Evolutionary conservation across 2,113 vertebrate species (phyloP).

Genomic region (Herpetotheres cachinnans): DNA sequence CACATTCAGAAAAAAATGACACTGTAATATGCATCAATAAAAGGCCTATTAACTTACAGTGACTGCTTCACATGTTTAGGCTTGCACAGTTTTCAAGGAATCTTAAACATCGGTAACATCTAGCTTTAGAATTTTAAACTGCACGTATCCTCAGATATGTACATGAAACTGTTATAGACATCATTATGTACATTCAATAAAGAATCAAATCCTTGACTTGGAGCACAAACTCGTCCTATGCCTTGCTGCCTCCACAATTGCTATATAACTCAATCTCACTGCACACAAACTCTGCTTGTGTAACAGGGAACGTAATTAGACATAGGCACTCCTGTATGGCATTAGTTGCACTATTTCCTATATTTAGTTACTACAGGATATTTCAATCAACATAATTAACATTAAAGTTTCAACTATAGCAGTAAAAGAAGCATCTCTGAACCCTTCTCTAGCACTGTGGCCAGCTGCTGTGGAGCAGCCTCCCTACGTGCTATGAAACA

Average conservation of each 20-base stretch:
- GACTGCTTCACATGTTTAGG: constrained; percentile 40
- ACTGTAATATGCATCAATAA: background rate
- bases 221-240: background rate
- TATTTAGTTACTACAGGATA: background rate
- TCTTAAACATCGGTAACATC: background rate
- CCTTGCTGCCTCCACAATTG: background rate
- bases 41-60: constrained; percentile 13
- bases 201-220: background rate
- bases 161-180: constrained; percentile 9
- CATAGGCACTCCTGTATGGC: background rate
- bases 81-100: background rate
- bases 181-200: background rate
- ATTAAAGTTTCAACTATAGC: background rate
- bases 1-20: background rate
- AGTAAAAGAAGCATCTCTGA: background rate
- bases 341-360: background rate
- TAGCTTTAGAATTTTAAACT: constrained; percentile 3
- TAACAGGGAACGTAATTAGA: background rate
- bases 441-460: background rate
- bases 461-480: background rate
- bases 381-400: background rate
- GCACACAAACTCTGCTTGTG: background rate
- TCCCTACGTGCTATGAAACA: accelerated
- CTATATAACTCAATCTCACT: background rate
- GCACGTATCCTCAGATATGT: background rate